A percentile compares a stretch with the other conserved stretches of the same genome.
phyloP scores from a whole-genome alignment of 2,113 vertebrate species.

The Pongo pygmaeus region DNA sequence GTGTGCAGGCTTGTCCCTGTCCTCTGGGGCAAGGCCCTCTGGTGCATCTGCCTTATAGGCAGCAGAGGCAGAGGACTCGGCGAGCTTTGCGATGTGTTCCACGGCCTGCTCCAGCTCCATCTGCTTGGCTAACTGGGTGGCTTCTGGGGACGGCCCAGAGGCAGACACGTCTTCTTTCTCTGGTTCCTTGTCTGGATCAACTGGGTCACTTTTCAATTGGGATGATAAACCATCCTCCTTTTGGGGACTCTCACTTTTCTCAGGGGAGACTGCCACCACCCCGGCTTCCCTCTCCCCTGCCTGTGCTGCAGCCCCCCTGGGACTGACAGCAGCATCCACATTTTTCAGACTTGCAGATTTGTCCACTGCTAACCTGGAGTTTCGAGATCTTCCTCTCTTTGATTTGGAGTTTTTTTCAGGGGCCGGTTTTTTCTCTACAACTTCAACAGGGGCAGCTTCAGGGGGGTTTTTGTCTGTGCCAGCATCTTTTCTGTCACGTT shows the following conservation, averaged over 20 bases:
- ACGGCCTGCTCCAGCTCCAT: slow-evolving; percentile 96
- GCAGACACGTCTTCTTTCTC: slow-evolving; percentile 85
- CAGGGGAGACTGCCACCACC: slow-evolving; percentile 66
- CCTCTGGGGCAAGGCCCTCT: slow-evolving; percentile 85
- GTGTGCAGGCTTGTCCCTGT: slow-evolving; percentile 91
- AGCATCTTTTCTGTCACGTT: slow-evolving; percentile 82
- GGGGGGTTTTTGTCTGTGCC: slow-evolving; percentile 73
- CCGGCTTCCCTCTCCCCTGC: slow-evolving; percentile 83
- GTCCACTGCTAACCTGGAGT: slow-evolving; percentile 84
- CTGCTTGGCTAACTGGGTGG: slow-evolving; percentile 90
- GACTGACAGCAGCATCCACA: slow-evolving; percentile 88
- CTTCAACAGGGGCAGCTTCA: slow-evolving; percentile 77
- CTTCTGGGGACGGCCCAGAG: slow-evolving; percentile 83
- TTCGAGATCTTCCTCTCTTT: slow-evolving; percentile 90
- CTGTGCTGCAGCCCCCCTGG: slow-evolving; percentile 87
- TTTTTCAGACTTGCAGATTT: slow-evolving; percentile 90
- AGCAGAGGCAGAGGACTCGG: slow-evolving; percentile 85
- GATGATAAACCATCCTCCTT: slow-evolving; percentile 81
- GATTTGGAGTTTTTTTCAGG: slow-evolving; percentile 90
- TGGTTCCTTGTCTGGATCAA: slow-evolving; percentile 67
- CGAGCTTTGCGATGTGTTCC: slow-evolving; percentile 96
- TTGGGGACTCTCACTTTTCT: slow-evolving; percentile 84
- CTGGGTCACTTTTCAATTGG: slow-evolving; percentile 80
- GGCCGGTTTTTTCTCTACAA: slow-evolving; percentile 83
- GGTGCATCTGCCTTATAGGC: slow-evolving; percentile 89